These are phyloP conservation scores for Oryctes rhinoceros DNA, from an alignment of 1,140 invertebrate genomes.

Conservation along the genomic window DNA sequence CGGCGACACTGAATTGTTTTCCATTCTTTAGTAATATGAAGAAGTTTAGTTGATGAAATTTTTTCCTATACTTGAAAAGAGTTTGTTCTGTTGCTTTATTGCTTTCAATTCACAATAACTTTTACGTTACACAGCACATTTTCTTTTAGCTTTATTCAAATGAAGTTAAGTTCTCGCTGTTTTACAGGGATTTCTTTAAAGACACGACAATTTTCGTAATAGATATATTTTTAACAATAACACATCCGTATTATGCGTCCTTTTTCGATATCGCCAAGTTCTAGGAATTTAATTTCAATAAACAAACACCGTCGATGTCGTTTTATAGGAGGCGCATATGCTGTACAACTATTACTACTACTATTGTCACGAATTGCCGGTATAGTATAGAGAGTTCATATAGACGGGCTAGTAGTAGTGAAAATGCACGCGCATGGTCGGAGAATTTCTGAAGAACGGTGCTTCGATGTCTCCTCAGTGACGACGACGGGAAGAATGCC, in stretches of 20 bases:
- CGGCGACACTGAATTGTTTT: slow-evolving; percentile 70
- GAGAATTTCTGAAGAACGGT: slow-evolving; percentile 37
- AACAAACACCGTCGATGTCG: not conserved
- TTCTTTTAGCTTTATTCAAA: not conserved
- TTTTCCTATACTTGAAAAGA: not conserved
- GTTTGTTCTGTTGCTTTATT: not conserved
- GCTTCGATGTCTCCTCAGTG: not conserved
- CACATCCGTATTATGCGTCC: no score
- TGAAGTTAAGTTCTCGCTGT: no score
- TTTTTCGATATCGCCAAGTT: no score
- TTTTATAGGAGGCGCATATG: not conserved
- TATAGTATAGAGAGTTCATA: not conserved
- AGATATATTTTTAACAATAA: no score
- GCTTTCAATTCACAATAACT: not conserved
- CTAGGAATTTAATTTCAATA: no score
- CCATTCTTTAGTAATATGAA: slow-evolving; percentile 59
- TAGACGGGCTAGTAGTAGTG: slow-evolving; percentile 16
- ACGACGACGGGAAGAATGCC: not conserved
- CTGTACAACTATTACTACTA: not conserved
- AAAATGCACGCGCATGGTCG: slow-evolving; percentile 40
- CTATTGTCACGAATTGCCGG: slow-evolving; percentile 20
- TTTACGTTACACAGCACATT: slow-evolving; percentile 8
- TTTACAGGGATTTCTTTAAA: no score
- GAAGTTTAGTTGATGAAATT: slow-evolving; percentile 3
- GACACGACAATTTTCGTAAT: no score